Base-by-base conservation (phyloP, 2,888 invertebrate species). In the Diarsia rubi region DNA sequence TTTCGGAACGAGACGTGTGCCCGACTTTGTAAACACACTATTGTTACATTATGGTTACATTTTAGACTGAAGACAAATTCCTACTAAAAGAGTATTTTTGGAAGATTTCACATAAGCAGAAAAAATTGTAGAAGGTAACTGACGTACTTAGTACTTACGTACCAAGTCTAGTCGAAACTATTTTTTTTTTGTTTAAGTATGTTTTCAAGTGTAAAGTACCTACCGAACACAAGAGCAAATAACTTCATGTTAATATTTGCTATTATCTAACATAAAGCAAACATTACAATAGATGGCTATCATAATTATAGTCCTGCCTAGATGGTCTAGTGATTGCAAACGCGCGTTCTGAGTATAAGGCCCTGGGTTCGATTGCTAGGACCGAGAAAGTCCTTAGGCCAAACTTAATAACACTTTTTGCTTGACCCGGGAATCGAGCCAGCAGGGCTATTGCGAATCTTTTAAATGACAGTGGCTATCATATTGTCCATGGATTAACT, bases 1-100 rank as follows among this genome's bases (percentile, higher is more conserved):
- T 86, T 80, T 88, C 54, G 62, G 57, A 54, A 80, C 62, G 70
- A 78, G 73, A 72, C 57, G 65, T n/a, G 72, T 69, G 42, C 71
- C 63, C 62, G 45, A 60, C 37, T 73, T 42, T 31, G 71, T 79
- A 81, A 60, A 69, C 74, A 80, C 78, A 73, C 75, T 66, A 82
- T 82, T 86, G 82, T 83, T 76, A 73, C 63, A 76, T 66, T 80
- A 69, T 21, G 77, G 73, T 78, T 77, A 72, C 68, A 71, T 68
- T 83, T 72, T 65, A 71, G 59, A 76, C 19, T 69, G 71, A 69
- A n/a, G n/a, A 76, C 75, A 79, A 80, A 87, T 73, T n/a, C n/a
- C n/a, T n/a, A 75, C 54, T 57, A 71, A 57, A n/a, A 66, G 19
- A 31, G 24, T 66, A 37, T 49, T 83, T 63, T 66, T 24, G 27